A percentile compares a stretch with the other conserved stretches of the same genome.
phyloP scores from a whole-genome alignment of 2,113 vertebrate species.

The Poeciliopsis retropinna region DNA sequence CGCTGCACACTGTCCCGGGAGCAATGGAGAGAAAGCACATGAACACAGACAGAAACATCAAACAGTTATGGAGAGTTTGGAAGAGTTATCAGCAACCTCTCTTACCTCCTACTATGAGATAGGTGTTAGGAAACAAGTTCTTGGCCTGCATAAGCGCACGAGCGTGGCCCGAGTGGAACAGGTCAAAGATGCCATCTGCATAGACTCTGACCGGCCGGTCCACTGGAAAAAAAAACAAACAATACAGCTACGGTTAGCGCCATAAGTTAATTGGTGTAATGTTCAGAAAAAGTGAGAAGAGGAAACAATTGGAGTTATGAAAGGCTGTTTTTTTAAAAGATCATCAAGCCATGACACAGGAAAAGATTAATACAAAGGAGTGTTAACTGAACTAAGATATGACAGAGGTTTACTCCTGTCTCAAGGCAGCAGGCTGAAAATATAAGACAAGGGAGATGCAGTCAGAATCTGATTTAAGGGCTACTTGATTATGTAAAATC shows the following conservation, averaged over 20 bases:
- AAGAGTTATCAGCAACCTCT: not conserved
- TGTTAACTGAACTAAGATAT: too few relatives aligned
- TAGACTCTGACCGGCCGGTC: constrained; percentile 97
- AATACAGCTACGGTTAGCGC: constrained; percentile 14
- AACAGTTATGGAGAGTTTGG: not conserved
- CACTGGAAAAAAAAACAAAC: constrained; percentile 77
- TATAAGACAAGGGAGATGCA: too few relatives aligned
- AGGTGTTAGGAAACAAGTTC: constrained; percentile 97
- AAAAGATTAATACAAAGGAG: too few relatives aligned
- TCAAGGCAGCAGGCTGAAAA: too few relatives aligned
- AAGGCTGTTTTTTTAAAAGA: too few relatives aligned
- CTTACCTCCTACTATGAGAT: constrained; percentile 98
- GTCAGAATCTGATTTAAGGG: too few relatives aligned
- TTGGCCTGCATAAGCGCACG: constrained; percentile 99
- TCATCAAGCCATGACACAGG: too few relatives aligned
- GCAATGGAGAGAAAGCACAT: not conserved
- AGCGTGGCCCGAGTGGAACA: constrained; percentile 97
- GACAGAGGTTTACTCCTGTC: too few relatives aligned
- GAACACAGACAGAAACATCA: not conserved
- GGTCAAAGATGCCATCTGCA: constrained; percentile 98
- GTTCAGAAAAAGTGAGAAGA: not conserved
- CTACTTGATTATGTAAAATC: too few relatives aligned
- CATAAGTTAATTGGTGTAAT: not conserved
- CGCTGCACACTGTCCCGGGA: constrained; percentile 90
- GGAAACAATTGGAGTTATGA: not conserved